These are phyloP conservation scores for Tipula confusa DNA, from an alignment of 2,888 invertebrate genomes.

Conservation along the genomic window DNA sequence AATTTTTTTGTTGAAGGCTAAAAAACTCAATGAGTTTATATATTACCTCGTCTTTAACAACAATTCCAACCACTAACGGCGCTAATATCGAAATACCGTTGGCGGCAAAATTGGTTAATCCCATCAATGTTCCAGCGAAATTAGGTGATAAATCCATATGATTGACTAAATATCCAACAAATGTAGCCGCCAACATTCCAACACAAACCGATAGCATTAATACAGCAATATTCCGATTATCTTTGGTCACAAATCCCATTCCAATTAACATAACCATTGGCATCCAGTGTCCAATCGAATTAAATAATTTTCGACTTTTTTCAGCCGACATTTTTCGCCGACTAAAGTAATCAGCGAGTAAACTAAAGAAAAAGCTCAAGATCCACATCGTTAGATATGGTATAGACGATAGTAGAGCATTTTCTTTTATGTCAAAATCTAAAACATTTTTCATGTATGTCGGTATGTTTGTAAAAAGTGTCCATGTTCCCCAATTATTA, in stretches of 20 bases:
- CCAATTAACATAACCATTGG: constrained; percentile 56
- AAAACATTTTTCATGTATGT: constrained; percentile 66
- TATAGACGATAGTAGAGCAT: constrained; percentile 47
- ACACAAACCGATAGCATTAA: constrained; percentile 57
- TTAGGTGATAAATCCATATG: constrained; percentile 62
- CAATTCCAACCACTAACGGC: constrained; percentile 54
- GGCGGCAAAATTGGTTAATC: constrained; percentile 58
- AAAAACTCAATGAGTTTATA: neutral
- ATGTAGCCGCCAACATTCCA: constrained; percentile 58
- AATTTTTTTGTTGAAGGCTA: too few species aligned
- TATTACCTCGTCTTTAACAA: constrained; percentile 49
- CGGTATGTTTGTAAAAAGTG: constrained; percentile 65
- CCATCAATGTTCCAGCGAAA: constrained; percentile 63
- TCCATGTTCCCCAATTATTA: constrained; percentile 72
- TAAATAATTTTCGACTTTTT: constrained; percentile 45
- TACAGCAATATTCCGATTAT: constrained; percentile 51
- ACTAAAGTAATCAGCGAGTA: constrained; percentile 47
- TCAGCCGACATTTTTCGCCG: constrained; percentile 41
- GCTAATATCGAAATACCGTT: constrained; percentile 58
- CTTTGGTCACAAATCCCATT: constrained; percentile 52
- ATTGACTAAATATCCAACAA: constrained; percentile 60
- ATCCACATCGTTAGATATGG: constrained; percentile 51
- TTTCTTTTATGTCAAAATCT: constrained; percentile 61
- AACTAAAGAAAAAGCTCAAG: constrained; percentile 47
- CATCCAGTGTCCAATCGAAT: constrained; percentile 50